Evolutionary conservation across 2,113 vertebrate genomes (phyloP), one percentile per base, ranked within the genome.

Genomic region (Porphyrio hochstetteri): DNA sequence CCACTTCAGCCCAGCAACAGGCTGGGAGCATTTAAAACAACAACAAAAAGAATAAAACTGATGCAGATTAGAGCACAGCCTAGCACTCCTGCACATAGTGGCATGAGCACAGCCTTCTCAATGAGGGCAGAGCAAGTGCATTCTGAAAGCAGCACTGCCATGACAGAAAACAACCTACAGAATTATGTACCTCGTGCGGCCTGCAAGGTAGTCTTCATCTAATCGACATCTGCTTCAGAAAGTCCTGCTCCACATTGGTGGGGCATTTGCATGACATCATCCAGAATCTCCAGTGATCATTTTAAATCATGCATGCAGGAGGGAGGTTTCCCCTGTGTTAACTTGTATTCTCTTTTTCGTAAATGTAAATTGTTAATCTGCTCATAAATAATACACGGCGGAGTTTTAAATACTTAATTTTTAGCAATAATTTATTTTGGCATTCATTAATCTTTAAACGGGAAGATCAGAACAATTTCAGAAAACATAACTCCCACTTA

Each of bases 401-500:
- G 61, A 77, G 23, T 46, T 77, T 80, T 88, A 60, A 88, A 75
- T 81, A 81, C 72, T 90, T 71, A 84, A 53, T 61, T 82, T 91
- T 89, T 64, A 85, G 69, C 17, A 93, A 56, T 40, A 67, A 65
- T 40, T 86, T 92, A 76, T 87, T 92, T 94, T 35, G 9, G 57
- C 71, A 65, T 68, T 56, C 33, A 86, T 90, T 88, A 44, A 81
- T 84, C 87, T 92, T 95, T 88, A 81, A 95, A 89, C 0, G 2
- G 64, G 38, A 80, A 64, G 29, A 84, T 92, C 53, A 82, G 70
- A 89, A 87, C 21, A 10, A 64, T 91, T 97, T 91, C 69, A 82
- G 61, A 95, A 91, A 95, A 91, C 52, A 82, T 15, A 74, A 38
- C 35, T 95, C 53, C 53, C 69, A 60, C 53, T 71, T 78, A 91